These are phyloP conservation scores for Pardalotus punctatus DNA, from an alignment of 2,113 vertebrate species.

Conservation along the genomic window DNA sequence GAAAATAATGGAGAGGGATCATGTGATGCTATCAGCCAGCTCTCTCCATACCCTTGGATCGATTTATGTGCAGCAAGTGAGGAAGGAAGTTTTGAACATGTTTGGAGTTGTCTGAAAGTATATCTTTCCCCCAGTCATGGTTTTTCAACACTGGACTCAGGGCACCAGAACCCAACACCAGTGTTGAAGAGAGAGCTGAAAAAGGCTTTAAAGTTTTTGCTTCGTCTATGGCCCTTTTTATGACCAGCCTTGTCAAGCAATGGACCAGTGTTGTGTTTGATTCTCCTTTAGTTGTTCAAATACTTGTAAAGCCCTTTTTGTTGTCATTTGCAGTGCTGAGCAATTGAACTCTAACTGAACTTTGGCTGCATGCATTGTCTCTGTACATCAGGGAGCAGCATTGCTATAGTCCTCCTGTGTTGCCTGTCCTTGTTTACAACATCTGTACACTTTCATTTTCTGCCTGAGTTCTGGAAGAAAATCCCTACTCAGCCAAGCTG, in stretches of 20 bases:
- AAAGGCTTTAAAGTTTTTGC: not conserved
- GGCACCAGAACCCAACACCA: rapidly evolving
- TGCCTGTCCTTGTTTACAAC: not conserved
- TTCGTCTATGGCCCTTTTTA: not conserved
- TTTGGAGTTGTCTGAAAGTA: not conserved
- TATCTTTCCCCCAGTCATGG: not conserved
- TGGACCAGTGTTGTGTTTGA: not conserved
- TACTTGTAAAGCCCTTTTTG: not conserved
- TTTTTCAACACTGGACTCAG: not conserved
- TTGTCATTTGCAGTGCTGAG: not conserved
- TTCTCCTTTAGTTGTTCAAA: not conserved
- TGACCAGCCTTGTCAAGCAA: not conserved
- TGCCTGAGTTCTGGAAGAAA: not conserved
- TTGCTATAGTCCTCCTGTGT: not conserved
- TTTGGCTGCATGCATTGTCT: not conserved
- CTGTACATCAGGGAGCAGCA: rapidly evolving
- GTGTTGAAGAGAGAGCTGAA: not conserved
- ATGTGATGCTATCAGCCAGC: not conserved
- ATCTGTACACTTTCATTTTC: not conserved
- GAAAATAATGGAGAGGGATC: not conserved
- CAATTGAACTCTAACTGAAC: not conserved
- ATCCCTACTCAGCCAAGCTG: not conserved
- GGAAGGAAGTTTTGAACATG: not conserved
- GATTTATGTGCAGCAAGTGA: not conserved
- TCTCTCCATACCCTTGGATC: not conserved